Percentiles rank a stretch among this genome's conserved stretches.
Conservation (phyloP, 2,797 vertebrate species). For the Anisognathus igniventris region DNA sequence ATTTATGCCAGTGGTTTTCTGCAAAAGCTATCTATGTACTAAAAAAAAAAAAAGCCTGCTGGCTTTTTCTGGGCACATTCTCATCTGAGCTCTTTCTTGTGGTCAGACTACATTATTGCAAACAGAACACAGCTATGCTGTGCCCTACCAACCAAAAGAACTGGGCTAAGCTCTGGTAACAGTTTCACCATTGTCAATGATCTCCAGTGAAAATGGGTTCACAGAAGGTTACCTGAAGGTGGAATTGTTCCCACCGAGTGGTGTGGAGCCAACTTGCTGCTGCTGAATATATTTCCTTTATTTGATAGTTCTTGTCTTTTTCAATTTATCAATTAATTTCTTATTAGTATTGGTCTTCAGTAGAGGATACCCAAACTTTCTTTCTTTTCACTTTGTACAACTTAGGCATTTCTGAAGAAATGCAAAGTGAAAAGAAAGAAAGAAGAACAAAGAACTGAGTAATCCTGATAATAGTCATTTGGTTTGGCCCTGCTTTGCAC, state of each 20-base stretch:
- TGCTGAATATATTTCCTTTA: not conserved
- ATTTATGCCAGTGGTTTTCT: conserved; percentile 16
- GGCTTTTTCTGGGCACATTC: not conserved
- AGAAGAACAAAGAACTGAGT: not conserved
- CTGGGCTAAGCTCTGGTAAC: not conserved
- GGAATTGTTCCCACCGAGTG: not conserved
- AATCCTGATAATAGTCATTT: not conserved
- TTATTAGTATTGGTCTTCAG: not conserved
- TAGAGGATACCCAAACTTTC: not conserved
- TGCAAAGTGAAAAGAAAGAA: not conserved
- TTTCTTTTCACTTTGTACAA: not conserved
- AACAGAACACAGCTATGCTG: not conserved
- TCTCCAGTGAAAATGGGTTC: not conserved
- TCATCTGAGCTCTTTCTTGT: conserved; percentile 7
- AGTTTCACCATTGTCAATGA: not conserved
- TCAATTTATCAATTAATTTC: not conserved
- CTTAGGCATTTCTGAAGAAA: not conserved
- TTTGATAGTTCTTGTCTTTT: not conserved
- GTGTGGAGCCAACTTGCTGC: not conserved
- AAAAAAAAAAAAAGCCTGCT: not conserved
- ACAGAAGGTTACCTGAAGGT: not conserved
- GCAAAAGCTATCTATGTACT: not conserved
- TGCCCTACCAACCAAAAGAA: not conserved
- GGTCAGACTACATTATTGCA: not conserved
- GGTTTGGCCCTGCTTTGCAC: not conserved